Evolutionary conservation across 2,888 invertebrate species (phyloP), one percentile per base, ranked within the genome.

Genomic region (Ptychoptera contaminata): DNA sequence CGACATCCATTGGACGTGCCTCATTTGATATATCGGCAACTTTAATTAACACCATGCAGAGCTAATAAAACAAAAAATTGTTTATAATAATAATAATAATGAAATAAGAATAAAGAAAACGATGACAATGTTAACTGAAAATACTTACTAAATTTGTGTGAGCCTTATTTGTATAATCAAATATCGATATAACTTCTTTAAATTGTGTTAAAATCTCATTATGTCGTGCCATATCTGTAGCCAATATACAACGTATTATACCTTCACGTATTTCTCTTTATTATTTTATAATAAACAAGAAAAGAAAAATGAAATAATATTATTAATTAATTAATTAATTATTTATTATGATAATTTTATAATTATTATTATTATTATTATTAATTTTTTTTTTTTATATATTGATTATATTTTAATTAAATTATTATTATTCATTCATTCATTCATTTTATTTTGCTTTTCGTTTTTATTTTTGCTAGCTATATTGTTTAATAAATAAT

Each of bases 21-120:
- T 85, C 85, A 61, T 85, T 85, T 47, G 84, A 84, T 56, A 85
- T 84, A 62, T 85, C 85, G 23, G 84, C 82, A 47, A 83, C 82
- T 69, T 86, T 86, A 57, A 86, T 85, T 52, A 86, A 71, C 50
- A 84, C 75, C 82, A 82, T 82, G 55, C 77, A 78, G 40, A 82
- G 67, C 82, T 82, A 57, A 47, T 44, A 45, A 31, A 16, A 45
- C 16, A 15, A 34, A 11, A 10, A 43, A 10, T 12, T 32, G 16
- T 14, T 10, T 23, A n/a, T n/a, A n/a, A n/a, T n/a, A n/a, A n/a
- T n/a, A n/a, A n/a, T 41, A 38, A 14, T 30, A 5, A 38, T 16
- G 30, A 16, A 30, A 5, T 14, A 9, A 29, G 12, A 11, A 37
- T 37, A 12, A 9, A 14, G 15, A 41, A 8, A 12, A 12, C 12